Percentiles rank a stretch among this genome's conserved stretches.
These are phyloP conservation scores for Mus minutoides DNA, from an alignment of 2,797 vertebrate genomes.

Conservation along the genomic window DNA sequence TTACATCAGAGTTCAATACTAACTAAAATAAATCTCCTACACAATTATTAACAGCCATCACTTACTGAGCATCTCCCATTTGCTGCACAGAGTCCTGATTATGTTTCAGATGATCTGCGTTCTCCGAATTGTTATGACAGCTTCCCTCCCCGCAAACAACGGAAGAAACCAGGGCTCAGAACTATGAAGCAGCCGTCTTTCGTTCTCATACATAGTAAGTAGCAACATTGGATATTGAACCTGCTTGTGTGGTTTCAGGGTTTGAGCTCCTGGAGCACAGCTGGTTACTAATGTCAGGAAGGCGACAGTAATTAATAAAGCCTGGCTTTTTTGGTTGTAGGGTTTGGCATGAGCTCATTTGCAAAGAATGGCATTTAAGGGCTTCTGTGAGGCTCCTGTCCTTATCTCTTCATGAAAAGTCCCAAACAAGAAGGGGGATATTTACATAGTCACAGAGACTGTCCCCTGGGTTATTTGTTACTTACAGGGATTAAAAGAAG, in stretches of 20 bases:
- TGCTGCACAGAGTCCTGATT: not conserved
- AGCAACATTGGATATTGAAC: not conserved
- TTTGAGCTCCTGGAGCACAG: constrained; percentile 4
- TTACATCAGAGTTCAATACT: constrained; percentile 12
- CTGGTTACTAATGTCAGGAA: not conserved
- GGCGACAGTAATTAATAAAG: constrained; percentile 34
- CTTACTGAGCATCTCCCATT: not conserved
- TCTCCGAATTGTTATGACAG: not conserved
- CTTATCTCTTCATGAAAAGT: constrained; percentile 34
- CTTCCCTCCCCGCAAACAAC: not conserved
- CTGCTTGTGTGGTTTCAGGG: not conserved
- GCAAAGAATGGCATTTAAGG: not conserved
- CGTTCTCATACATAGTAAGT: not conserved
- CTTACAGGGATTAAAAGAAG: constrained; percentile 28
- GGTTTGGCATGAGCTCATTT: not conserved
- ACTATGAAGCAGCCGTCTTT: not conserved
- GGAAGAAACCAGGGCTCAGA: not conserved
- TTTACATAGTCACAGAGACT: constrained; percentile 18
- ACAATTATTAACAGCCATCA: constrained; percentile 7
- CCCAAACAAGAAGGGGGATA: constrained; percentile 8
- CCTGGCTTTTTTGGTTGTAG: not conserved
- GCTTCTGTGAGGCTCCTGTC: not conserved
- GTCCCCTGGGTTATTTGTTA: constrained; percentile 18
- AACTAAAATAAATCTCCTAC: constrained; percentile 31
- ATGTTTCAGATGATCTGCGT: not conserved